Base-by-base conservation (phyloP, 1,140 invertebrate species). In the Anastrepha ludens region DNA sequence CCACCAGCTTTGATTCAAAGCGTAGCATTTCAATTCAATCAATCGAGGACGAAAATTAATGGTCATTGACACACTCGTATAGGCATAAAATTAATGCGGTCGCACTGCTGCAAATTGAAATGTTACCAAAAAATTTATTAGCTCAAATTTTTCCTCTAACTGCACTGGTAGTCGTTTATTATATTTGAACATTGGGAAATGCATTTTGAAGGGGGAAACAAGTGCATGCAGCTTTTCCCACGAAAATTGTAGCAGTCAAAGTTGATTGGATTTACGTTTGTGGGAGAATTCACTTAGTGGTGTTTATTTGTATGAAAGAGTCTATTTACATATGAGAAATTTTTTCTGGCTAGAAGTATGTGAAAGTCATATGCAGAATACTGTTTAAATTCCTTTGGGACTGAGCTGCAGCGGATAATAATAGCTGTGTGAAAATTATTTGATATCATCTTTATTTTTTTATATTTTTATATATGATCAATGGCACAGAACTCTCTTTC, bases 21-120 rank as follows among this genome's bases (percentile, higher is more conserved):
- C 47, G 2, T 20, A 81, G 17, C 74, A 81, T 81, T 81, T 81
- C 74, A 81, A 81, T 81, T 81, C 74, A 81, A 81, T 81, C 74
- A 81, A 81, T 81, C 55, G 74, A 81, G 74, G 74, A 47, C 74
- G 74, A 81, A 50, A 55, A 81, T 81, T 81, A 81, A 81, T 81
- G 74, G 47, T 47, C 74, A 81, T 81, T 55, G 74, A 81, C 47
- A 81, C 74, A 81, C 74, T 81, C 47, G 47, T 81, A 55, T 81
- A 20, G 50, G 50, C 74, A 81, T 81, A 81, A 81, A 81, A 81
- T 81, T 81, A 81, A 81, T 81, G 47, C n/a, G 50, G 74, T 81
- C 47, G 74, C 74, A 81, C 74, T 55, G 50, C n/a, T 17, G 11
- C 74, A 81, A 81, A 81, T 50, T 81, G 47, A 81, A 55, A 81